phyloP scores from a whole-genome alignment of 2,113 vertebrate species.

The Bubalus kerabau region DNA sequence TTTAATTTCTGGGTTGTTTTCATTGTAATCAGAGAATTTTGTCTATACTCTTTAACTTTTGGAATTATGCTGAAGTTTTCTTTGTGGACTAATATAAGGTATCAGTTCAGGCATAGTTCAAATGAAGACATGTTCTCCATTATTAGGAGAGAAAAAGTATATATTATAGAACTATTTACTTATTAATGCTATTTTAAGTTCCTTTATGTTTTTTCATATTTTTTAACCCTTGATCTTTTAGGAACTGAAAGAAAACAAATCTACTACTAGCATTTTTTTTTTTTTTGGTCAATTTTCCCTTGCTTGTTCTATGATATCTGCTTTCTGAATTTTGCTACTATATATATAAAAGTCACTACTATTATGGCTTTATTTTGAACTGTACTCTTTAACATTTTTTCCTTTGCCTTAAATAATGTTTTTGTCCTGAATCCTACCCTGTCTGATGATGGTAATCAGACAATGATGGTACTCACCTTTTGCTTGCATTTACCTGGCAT shows the following conservation, averaged over 20 bases:
- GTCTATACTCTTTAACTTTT: background rate
- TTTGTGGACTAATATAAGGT: background rate
- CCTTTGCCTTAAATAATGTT: background rate
- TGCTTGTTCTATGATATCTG: background rate
- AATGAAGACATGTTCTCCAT: background rate
- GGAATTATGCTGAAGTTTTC: background rate
- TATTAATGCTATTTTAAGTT: background rate
- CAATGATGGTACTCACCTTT: background rate
- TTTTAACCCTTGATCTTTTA: background rate
- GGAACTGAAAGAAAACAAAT: background rate
- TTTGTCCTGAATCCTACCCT: background rate
- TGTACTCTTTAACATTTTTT: background rate
- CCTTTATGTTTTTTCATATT: background rate
- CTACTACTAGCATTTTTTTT: background rate
- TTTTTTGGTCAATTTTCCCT: background rate
- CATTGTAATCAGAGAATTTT: background rate
- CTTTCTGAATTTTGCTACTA: background rate
- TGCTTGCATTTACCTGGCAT: background rate
- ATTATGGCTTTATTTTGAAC: background rate
- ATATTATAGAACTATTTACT: background rate
- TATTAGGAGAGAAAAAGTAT: background rate
- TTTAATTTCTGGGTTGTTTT: background rate
- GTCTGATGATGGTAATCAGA: background rate
- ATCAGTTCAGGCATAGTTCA: background rate
- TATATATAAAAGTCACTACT: background rate